phyloP scores from a whole-genome alignment of 2,797 vertebrate species.

The Bufotes viridis region DNA sequence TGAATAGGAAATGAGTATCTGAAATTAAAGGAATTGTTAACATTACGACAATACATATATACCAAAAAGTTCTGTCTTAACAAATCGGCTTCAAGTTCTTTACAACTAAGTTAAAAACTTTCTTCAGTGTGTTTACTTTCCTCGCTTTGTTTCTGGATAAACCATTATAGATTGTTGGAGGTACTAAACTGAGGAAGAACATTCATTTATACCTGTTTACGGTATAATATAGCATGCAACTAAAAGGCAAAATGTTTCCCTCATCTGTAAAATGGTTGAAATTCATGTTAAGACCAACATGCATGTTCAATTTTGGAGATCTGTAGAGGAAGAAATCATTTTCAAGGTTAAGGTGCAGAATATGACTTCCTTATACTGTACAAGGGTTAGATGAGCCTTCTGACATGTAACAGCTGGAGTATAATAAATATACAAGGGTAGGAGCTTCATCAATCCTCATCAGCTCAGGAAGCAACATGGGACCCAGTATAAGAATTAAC shows the following conservation, averaged over 20 bases:
- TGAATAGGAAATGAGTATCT: background rate
- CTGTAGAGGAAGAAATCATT: background rate
- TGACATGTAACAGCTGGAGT: constrained; percentile 14
- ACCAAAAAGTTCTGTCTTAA: background rate
- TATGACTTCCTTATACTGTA: background rate
- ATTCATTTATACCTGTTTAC: constrained; percentile 9
- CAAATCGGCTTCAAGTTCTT: background rate
- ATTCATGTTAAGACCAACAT: background rate
- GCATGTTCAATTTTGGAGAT: background rate
- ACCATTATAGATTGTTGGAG: background rate
- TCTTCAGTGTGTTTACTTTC: background rate
- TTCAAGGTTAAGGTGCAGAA: constrained; percentile 15
- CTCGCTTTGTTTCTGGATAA: background rate
- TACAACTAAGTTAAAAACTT: background rate
- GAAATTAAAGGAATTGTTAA: background rate
- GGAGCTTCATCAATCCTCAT: background rate
- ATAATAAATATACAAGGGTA: background rate
- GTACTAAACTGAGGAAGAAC: background rate
- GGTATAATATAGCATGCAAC: constrained; percentile 12
- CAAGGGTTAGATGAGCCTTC: background rate
- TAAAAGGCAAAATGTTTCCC: background rate
- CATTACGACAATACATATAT: background rate
- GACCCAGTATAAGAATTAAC: background rate
- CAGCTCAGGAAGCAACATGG: background rate
- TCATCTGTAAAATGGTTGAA: background rate